phyloP scores from a whole-genome alignment of 2,113 vertebrate genomes.

The Grantiella picta region DNA sequence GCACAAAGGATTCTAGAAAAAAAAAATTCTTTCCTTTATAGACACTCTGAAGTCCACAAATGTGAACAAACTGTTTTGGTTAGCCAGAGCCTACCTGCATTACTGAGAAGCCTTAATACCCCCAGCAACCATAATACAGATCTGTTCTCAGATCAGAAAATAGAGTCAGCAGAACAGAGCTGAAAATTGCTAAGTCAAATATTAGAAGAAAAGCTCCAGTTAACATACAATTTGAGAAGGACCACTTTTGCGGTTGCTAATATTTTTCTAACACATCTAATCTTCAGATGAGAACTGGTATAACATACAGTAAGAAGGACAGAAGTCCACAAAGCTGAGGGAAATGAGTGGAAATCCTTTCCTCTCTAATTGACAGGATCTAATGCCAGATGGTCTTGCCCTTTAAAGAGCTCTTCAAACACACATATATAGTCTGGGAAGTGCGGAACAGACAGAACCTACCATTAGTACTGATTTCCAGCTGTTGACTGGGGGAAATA shows the following conservation, averaged over 20 bases:
- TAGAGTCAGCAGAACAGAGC: background rate
- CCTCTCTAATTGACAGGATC: background rate
- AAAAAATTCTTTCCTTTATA: background rate
- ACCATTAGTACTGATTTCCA: background rate
- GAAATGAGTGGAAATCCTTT: background rate
- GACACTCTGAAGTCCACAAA: background rate
- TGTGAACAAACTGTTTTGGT: background rate
- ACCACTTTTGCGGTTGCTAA: background rate
- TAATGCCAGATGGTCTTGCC: background rate
- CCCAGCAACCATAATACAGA: background rate
- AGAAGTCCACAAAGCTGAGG: background rate
- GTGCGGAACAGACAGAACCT: background rate
- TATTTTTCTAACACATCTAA: background rate
- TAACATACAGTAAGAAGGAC: background rate
- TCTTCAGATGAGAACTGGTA: background rate
- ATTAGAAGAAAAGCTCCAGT: background rate
- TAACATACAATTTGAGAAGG: background rate
- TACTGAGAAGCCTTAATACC: background rate
- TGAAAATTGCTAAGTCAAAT: background rate
- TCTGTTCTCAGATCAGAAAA: background rate
- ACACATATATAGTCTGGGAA: background rate
- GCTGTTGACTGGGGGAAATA: background rate
- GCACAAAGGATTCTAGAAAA: background rate
- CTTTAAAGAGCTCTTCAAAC: background rate
- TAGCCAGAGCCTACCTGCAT: background rate